Conservation (phyloP, 2,888 invertebrate species). For the Luperina nickerlii region DNA sequence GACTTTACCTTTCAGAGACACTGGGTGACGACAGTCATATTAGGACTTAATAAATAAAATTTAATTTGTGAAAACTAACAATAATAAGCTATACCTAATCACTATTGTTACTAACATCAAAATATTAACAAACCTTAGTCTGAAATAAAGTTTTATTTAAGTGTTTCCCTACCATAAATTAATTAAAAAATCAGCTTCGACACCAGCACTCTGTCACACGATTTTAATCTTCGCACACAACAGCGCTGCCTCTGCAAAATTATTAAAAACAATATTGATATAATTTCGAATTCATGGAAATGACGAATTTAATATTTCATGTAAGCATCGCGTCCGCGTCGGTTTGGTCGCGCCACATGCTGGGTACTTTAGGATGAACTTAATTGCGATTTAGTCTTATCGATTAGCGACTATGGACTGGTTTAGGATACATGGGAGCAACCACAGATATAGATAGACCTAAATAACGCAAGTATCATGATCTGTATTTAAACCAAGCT, state of each 20-base stretch:
- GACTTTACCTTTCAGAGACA: too few relatives aligned
- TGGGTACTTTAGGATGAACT: not conserved
- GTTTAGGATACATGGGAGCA: too few relatives aligned
- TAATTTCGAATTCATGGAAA: not conserved
- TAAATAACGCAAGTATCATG: too few relatives aligned
- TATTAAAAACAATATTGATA: slow-evolving; percentile 23
- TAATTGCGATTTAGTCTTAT: not conserved
- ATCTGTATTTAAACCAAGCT: too few relatives aligned
- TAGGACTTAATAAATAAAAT: too few relatives aligned
- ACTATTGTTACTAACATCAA: too few relatives aligned
- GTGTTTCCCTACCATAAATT: not conserved
- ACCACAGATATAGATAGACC: too few relatives aligned
- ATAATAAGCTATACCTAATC: too few relatives aligned
- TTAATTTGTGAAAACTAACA: too few relatives aligned
- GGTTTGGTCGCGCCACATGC: not conserved
- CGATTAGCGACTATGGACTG: not conserved
- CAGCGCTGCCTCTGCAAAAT: not conserved
- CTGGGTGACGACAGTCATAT: too few relatives aligned
- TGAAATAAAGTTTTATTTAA: too few relatives aligned
- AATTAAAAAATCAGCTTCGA: not conserved
- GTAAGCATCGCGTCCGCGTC: not conserved
- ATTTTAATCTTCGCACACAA: slow-evolving; percentile 13
- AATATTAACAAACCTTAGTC: too few relatives aligned
- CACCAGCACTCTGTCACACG: not conserved
- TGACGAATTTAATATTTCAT: not conserved